Conservation (phyloP, 2,113 vertebrate genomes). For the Pyxicephalus adspersus region DNA sequence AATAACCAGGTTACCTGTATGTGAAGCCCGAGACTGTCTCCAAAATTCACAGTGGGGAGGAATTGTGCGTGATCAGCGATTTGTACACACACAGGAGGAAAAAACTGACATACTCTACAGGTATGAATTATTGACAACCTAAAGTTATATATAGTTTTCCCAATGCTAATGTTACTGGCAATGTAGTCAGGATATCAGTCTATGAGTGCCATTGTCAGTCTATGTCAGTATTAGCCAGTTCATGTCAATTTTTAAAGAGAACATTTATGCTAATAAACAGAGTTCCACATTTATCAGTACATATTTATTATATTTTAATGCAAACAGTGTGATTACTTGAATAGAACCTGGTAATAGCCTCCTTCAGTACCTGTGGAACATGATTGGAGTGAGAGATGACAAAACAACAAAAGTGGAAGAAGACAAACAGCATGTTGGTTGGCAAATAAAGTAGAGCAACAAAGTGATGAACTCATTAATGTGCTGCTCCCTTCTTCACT, state of each 20-base stretch:
- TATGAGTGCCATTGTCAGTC: not conserved
- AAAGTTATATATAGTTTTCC: not conserved
- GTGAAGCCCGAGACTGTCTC: conserved; percentile 46
- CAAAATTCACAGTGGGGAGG: conserved; percentile 35
- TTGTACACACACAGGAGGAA: conserved; percentile 27
- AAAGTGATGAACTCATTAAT: no score
- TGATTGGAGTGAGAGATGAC: no score
- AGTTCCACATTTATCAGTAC: no score
- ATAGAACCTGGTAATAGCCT: no score
- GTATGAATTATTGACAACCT: not conserved
- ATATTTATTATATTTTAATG: no score
- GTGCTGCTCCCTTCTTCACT: no score
- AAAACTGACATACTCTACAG: not conserved
- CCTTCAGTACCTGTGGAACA: not conserved
- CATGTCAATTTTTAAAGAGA: not conserved
- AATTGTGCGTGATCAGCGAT: conserved; percentile 45
- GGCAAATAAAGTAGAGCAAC: no score
- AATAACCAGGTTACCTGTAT: conserved; percentile 46
- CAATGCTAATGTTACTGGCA: not conserved
- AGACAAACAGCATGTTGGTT: no score
- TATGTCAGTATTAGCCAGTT: not conserved
- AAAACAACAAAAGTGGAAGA: no score
- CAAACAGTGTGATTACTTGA: no score
- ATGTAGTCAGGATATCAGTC: not conserved
- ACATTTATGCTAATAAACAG: no score